A percentile compares a stretch with the other conserved stretches of the same genome.
Conservation (phyloP, 2,888 invertebrate genomes). For the Cheilosia grossa region DNA sequence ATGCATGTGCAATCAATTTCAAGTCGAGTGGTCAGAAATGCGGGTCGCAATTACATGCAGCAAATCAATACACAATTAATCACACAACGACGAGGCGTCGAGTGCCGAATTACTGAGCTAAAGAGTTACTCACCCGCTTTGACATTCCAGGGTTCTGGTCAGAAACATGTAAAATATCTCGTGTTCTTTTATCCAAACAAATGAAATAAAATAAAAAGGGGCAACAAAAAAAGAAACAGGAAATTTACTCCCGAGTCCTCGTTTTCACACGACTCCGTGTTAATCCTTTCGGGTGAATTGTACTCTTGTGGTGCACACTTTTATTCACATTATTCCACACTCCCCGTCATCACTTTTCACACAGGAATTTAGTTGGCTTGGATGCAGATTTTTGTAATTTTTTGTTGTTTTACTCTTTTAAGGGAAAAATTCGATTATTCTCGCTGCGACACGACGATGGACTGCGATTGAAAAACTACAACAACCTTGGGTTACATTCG, state of each 20-base stretch:
- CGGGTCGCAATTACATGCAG: conserved; percentile 63
- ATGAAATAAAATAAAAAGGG: conserved; percentile 18
- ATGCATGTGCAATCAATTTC: conserved; percentile 49
- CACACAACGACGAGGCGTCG: conserved; percentile 53
- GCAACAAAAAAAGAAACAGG: conserved; percentile 8
- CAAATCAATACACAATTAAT: conserved; percentile 71
- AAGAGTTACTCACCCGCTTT: conserved; percentile 67
- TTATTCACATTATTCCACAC: conserved; percentile 64
- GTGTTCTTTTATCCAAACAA: conserved; percentile 55
- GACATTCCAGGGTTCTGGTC: conserved; percentile 67
- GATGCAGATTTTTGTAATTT: conserved; percentile 18
- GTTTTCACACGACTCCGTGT: conserved; percentile 56
- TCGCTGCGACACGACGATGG: conserved; percentile 42
- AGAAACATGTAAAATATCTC: conserved; percentile 41
- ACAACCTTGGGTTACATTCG: conserved; percentile 62
- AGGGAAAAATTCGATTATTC: conserved; percentile 52
- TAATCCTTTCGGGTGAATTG: conserved; percentile 64
- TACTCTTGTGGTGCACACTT: conserved; percentile 53
- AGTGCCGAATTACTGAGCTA: conserved; percentile 6
- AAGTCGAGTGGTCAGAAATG: conserved; percentile 61
- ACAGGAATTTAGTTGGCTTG: conserved; percentile 27
- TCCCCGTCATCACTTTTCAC: conserved; percentile 20
- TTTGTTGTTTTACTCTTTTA: conserved; percentile 12
- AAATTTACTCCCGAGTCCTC: conserved; percentile 51
- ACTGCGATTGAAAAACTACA: conserved; percentile 48